Percentiles rank a stretch among this genome's conserved stretches.
Evolutionary conservation across 2,113 vertebrate genomes (phyloP).

Genomic region (Capreolus pygargus): DNA sequence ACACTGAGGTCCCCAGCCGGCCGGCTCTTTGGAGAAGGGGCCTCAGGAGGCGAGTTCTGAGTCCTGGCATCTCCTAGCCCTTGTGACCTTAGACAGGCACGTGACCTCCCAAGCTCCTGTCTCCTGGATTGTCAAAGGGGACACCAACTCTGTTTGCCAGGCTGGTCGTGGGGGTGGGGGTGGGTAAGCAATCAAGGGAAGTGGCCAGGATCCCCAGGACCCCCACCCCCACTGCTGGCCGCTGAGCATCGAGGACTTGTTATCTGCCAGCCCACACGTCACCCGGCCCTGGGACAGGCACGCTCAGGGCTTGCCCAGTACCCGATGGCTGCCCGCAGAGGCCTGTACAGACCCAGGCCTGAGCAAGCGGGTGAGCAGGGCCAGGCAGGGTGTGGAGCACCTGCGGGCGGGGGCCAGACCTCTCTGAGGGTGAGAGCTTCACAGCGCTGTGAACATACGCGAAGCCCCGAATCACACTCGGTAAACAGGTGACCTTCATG

Average conservation of each 20-base stretch:
- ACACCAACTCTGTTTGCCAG: background rate
- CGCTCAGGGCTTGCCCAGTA: background rate
- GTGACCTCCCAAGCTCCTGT: background rate
- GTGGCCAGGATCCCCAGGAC: background rate
- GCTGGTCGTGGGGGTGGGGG: background rate
- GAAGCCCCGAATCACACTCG: background rate
- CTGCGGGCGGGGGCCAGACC: fast-evolving
- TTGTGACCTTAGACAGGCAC: background rate
- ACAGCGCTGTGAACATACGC: too few relatives aligned
- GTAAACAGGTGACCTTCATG: too few relatives aligned
- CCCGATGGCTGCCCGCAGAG: background rate
- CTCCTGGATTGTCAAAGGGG: background rate
- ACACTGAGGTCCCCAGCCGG: fast-evolving
- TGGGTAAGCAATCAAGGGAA: background rate
- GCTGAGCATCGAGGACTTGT: fast-evolving
- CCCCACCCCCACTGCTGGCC: too few relatives aligned
- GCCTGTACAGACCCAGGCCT: background rate
- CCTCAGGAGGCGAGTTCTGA: background rate
- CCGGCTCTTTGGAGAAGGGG: background rate
- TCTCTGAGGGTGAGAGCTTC: background rate
- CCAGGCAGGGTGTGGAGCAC: background rate
- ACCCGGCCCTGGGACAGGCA: background rate
- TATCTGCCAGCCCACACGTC: background rate
- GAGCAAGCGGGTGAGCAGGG: background rate
- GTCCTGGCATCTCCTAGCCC: background rate